A percentile compares a stretch with the other conserved stretches of the same genome.
Conservation (phyloP, 2,888 invertebrate genomes). For the Uloborus plumipes region DNA sequence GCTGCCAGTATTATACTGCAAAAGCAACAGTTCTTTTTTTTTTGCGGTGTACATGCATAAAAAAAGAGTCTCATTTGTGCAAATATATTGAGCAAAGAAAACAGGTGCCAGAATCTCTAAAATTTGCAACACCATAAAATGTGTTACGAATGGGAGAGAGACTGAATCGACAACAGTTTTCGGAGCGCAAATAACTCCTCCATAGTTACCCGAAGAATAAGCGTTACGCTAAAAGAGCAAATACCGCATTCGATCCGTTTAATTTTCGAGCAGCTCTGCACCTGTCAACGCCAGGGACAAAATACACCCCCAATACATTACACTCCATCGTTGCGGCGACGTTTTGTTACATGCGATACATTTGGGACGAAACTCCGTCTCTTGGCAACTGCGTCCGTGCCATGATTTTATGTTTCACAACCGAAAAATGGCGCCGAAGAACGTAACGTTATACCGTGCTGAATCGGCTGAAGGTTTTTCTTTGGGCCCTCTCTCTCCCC, state of each 20-base stretch:
- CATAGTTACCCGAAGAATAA: neutral
- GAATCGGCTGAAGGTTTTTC: constrained; percentile 30
- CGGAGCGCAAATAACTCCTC: no score
- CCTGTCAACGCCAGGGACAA: constrained; percentile 53
- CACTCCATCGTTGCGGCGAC: constrained; percentile 47
- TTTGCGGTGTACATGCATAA: no score
- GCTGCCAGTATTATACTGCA: no score
- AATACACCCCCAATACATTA: constrained; percentile 56
- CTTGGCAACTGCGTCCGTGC: constrained; percentile 33
- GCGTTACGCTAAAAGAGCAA: neutral
- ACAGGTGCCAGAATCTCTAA: no score
- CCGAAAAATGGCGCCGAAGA: constrained; percentile 38
- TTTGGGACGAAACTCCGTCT: constrained; percentile 2
- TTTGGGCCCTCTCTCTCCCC: neutral
- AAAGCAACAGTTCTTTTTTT: no score
- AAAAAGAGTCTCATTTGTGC: no score
- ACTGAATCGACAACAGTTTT: no score
- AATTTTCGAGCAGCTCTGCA: constrained; percentile 9
- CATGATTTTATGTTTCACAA: constrained; percentile 3
- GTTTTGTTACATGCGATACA: constrained; percentile 46
- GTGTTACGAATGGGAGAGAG: no score
- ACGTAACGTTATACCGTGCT: constrained; percentile 51
- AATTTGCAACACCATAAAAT: no score
- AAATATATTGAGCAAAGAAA: no score
- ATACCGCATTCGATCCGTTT: neutral